Percentiles rank a stretch among this genome's conserved stretches.
phyloP scores from a whole-genome alignment of 2,113 vertebrate species.

The Actinemys pallida region DNA sequence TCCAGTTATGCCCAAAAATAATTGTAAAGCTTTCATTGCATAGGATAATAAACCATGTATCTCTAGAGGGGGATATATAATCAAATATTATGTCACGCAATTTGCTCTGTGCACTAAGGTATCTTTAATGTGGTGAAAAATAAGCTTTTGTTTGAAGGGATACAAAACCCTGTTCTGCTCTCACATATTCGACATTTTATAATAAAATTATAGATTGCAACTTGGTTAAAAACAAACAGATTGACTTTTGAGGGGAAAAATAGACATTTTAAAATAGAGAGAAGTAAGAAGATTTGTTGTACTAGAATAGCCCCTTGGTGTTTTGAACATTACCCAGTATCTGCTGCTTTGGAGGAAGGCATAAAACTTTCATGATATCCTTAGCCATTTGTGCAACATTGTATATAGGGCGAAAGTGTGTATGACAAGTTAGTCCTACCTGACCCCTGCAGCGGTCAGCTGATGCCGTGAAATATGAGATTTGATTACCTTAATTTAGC shows the following conservation, averaged over 20 bases:
- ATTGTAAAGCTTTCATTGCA: slow-evolving; percentile 16
- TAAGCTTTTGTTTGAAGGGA: neutral
- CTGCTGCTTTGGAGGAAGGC: slow-evolving; percentile 10
- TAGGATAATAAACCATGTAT: slow-evolving; percentile 8
- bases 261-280: neutral
- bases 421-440: neutral
- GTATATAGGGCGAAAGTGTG: neutral
- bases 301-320: neutral
- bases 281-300: neutral
- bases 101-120: neutral
- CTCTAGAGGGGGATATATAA: slow-evolving; percentile 36
- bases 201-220: neutral
- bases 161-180: neutral
- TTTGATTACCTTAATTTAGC: neutral
- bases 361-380: neutral
- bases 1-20: slow-evolving; percentile 43
- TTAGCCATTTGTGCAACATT: neutral
- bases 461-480: accelerated
- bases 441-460: accelerated
- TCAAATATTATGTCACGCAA: neutral
- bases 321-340: neutral
- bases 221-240: neutral
- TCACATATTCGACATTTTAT: neutral
- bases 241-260: neutral
- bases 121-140: neutral